Evolutionary conservation across 2,797 vertebrate genomes (phyloP).

Genomic region (Nannoperca australis): DNA sequence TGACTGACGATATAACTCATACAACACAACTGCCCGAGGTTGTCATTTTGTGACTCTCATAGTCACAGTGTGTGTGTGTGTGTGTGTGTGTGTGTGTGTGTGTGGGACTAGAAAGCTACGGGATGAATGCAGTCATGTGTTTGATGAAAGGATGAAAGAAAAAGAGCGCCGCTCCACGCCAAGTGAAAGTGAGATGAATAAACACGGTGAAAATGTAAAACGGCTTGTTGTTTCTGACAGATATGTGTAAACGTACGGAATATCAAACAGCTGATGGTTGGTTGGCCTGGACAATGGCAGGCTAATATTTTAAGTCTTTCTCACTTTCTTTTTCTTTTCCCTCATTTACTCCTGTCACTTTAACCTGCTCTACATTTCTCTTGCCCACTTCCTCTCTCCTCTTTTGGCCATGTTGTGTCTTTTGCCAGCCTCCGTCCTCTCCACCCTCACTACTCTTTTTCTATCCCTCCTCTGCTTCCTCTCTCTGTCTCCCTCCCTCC

Average conservation of each 20-base stretch:
- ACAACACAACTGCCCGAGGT: no score
- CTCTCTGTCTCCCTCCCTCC: slow-evolving; percentile 17
- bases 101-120: slow-evolving; percentile 58
- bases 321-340: slow-evolving; percentile 12
- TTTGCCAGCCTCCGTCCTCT: no score
- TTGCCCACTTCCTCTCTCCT: no score
- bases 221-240: slow-evolving; percentile 12
- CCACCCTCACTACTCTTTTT: slow-evolving; percentile 43
- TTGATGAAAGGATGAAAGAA: slow-evolving; percentile 78
- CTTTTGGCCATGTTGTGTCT: no score
- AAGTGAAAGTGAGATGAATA: slow-evolving; percentile 49
- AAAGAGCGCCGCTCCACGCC: slow-evolving; percentile 23
- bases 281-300: neutral
- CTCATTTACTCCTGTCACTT: slow-evolving; percentile 37
- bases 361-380: slow-evolving; percentile 43
- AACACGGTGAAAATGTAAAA: slow-evolving; percentile 21
- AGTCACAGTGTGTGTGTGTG: slow-evolving; percentile 45
- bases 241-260: neutral
- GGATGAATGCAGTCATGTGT: slow-evolving; percentile 71
- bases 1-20: no score
- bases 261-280: neutral
- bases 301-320: slow-evolving; percentile 17
- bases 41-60: slow-evolving; percentile 43
- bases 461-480: slow-evolving; percentile 32
- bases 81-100: slow-evolving; percentile 13